phyloP scores from a whole-genome alignment of 1,140 invertebrate genomes.

The Ips nitidus region DNA sequence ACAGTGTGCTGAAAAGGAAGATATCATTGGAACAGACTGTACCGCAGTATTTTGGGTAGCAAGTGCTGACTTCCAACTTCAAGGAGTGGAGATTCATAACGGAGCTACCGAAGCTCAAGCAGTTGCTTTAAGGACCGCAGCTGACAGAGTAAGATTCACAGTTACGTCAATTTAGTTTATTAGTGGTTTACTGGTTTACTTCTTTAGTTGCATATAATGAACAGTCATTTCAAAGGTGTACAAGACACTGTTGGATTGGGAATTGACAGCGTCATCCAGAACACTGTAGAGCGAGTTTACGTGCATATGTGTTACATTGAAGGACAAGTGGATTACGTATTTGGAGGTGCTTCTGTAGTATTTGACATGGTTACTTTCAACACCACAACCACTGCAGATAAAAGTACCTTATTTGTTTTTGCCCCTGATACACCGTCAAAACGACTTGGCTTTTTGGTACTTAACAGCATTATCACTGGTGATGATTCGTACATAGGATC shows the following conservation, averaged over 20 bases:
- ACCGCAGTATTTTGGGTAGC: constrained; percentile 9
- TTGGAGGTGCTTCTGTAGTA: constrained; percentile 12
- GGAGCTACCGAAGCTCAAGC: constrained; percentile 15
- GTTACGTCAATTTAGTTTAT: neutral
- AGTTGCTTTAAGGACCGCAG: constrained; percentile 8
- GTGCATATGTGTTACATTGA: constrained; percentile 17
- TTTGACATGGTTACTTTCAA: constrained; percentile 18
- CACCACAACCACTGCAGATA: neutral
- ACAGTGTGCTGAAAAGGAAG: neutral
- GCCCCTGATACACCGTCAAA: constrained; percentile 6
- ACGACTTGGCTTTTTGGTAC: constrained; percentile 14
- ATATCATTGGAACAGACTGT: constrained; percentile 7
- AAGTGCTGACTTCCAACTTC: constrained; percentile 8
- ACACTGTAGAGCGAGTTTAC: constrained; percentile 6
- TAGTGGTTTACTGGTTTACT: neutral
- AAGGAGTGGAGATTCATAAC: constrained; percentile 2
- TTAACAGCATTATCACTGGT: constrained; percentile 19
- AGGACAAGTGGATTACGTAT: constrained; percentile 11
- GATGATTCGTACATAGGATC: constrained; percentile 1
- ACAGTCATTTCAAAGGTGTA: constrained; percentile 2
- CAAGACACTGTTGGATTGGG: constrained; percentile 22
- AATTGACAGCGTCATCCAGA: neutral
- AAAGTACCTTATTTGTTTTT: neutral
- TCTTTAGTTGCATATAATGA: constrained; percentile 14
- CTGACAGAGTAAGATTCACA: constrained; percentile 10